Evolutionary conservation across 2,113 vertebrate genomes (phyloP).

Genomic region (Nerophis lumbriciformis): DNA sequence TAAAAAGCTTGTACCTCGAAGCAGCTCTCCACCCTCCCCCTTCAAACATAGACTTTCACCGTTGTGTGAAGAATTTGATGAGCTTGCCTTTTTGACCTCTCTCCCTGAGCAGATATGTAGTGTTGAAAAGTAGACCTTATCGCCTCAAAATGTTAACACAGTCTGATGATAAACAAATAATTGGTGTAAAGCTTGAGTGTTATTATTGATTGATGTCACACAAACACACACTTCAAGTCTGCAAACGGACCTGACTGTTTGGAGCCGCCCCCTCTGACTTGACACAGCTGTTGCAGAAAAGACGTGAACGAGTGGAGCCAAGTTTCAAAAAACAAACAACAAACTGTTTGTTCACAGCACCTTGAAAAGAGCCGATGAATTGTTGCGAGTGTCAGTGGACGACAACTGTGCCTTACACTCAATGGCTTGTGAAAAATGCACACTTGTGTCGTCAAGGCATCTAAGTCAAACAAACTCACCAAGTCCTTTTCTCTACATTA

Average conservation of each 20-base stretch:
- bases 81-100: conserved; percentile 51
- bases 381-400: conserved; percentile 1
- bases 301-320: conserved; percentile 2
- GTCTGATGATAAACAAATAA: neutral
- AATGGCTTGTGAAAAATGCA: conserved; percentile 8
- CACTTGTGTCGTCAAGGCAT: too few relatives aligned
- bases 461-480: too few relatives aligned
- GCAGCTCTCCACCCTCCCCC: conserved; percentile 27
- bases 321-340: conserved; percentile 14
- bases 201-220: neutral
- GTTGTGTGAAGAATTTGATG: conserved; percentile 65
- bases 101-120: conserved; percentile 32
- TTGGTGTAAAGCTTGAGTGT: neutral
- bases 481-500: neutral
- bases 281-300: conserved; percentile 15
- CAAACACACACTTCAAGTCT: neutral
- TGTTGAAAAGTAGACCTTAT: conserved; percentile 22
- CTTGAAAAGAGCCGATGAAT: conserved; percentile 2
- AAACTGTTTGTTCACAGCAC: conserved; percentile 14
- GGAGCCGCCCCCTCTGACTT: neutral
- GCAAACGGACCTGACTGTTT: neutral
- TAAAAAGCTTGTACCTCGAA: conserved; percentile 22
- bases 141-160: conserved; percentile 2
- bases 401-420: conserved; percentile 3
- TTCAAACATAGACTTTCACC: conserved; percentile 39